These are phyloP conservation scores for Eurystomus glaucurus DNA, from an alignment of 2,797 vertebrate species.

Conservation along the genomic window DNA sequence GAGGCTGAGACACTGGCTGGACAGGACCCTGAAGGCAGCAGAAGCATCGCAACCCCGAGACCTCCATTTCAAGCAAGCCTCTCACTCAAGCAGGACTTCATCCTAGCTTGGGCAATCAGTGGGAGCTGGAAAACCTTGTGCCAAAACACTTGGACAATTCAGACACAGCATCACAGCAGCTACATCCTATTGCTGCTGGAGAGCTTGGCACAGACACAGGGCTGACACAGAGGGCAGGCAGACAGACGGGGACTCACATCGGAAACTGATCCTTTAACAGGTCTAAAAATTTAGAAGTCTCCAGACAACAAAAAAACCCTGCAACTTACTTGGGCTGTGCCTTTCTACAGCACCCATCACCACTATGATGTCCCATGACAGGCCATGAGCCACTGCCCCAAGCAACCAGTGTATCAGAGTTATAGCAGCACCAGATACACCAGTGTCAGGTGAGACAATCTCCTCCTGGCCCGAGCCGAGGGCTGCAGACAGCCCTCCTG, in stretches of 20 bases:
- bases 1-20: neutral
- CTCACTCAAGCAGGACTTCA: neutral
- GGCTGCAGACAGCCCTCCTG: neutral
- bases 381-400: rapidly evolving
- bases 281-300: neutral
- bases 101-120: neutral
- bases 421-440: neutral
- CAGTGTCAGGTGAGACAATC: neutral
- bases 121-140: neutral
- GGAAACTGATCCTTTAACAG: neutral
- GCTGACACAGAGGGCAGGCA: neutral
- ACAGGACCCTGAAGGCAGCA: neutral
- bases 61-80: neutral
- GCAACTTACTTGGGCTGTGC: neutral
- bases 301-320: neutral
- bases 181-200: neutral
- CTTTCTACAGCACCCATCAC: neutral
- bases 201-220: neutral
- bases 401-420: neutral
- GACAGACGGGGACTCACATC: neutral
- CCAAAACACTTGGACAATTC: neutral
- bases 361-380: neutral
- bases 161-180: neutral
- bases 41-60: neutral
- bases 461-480: neutral